Base-by-base conservation (phyloP, 2,888 invertebrate species). In the Gortyna flavago region DNA sequence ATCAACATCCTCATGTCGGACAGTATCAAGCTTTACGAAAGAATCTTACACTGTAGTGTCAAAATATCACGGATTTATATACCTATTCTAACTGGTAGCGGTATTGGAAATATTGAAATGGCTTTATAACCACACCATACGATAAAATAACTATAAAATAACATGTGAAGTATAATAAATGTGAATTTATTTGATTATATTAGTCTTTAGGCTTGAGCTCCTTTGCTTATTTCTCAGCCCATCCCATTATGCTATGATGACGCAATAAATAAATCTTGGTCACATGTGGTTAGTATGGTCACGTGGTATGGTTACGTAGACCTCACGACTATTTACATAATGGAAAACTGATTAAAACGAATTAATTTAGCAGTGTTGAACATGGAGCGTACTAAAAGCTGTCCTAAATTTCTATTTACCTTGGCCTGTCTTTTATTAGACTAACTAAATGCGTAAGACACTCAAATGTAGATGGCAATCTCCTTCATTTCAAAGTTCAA, bases 41-140 rank as follows among this genome's bases (percentile, higher is more conserved):
- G 79, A 84, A 85, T 86, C 66, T 86, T 32, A 44, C 85, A 86
- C 65, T 38, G n/a, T 51, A 61, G 85, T 86, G 84, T 75, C 67
- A 79, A 84, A 76, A 79, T 77, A 71, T 64, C 65, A 73, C 51
- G 25, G 32, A 67, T 85, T 65, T 64, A 77, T 48, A 25, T 71
- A 54, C 68, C 25, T 72, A 59, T 69, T 72, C 70, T 57, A 73
- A 77, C 62, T 81, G 66, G 73, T 65, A 81, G 70, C 66, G 18
- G 32, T 67, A 35, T 85, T 72, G 32, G 16, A 85, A 73, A 29
- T 67, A 35, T 85, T 72, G 32, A 13, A 85, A 73, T 81, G 62
- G 48, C 85, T 83, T 65, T 59, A 83, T 85, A 70, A 72, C 57
- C 35, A 62, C 72, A 70, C 70, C 66, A 35, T 72, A 51, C 59